Evolutionary conservation across 2,797 vertebrate species (phyloP).

Genomic region (Lindbergichthys nudifrons): DNA sequence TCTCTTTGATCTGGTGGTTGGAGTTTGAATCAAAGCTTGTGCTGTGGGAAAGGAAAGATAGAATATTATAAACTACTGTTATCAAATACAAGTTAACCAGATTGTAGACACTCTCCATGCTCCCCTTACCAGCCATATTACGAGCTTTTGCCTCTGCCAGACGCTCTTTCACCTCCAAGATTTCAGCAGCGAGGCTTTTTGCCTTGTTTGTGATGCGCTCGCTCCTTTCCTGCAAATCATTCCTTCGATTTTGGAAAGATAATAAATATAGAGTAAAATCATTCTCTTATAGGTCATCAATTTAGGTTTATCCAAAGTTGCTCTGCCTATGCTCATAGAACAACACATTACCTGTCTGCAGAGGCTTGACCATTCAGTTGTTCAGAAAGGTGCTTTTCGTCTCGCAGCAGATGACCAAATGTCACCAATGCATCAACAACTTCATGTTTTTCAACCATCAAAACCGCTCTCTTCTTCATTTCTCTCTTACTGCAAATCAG

Average conservation of each 20-base stretch:
- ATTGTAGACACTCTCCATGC: background rate
- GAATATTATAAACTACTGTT: background rate
- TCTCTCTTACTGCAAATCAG: constrained; percentile 60
- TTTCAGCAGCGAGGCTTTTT: constrained; percentile 46
- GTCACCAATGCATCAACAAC: constrained; percentile 57
- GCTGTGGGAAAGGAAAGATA: constrained; percentile 49
- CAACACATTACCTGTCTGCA: constrained; percentile 42
- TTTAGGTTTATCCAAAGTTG: background rate
- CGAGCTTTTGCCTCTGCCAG: constrained; percentile 44
- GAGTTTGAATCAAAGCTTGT: constrained; percentile 19
- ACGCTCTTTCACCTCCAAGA: constrained; percentile 46
- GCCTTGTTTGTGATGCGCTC: constrained; percentile 36
- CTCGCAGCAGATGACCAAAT: constrained; percentile 56
- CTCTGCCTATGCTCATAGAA: background rate
- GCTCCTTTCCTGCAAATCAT: constrained; percentile 43
- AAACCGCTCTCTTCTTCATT: constrained; percentile 43
- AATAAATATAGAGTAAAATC: background rate
- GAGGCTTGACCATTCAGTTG: constrained; percentile 33
- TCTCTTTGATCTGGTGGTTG: constrained; percentile 37
- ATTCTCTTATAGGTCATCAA: background rate
- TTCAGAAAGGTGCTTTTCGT: constrained; percentile 51
- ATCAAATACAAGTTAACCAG: background rate
- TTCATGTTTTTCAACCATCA: constrained; percentile 46
- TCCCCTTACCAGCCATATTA: constrained; percentile 51
- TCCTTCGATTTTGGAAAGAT: constrained; percentile 42